These are phyloP conservation scores for Crypturellus tataupa DNA, from an alignment of 2,797 vertebrate genomes.

Conservation along the genomic window DNA sequence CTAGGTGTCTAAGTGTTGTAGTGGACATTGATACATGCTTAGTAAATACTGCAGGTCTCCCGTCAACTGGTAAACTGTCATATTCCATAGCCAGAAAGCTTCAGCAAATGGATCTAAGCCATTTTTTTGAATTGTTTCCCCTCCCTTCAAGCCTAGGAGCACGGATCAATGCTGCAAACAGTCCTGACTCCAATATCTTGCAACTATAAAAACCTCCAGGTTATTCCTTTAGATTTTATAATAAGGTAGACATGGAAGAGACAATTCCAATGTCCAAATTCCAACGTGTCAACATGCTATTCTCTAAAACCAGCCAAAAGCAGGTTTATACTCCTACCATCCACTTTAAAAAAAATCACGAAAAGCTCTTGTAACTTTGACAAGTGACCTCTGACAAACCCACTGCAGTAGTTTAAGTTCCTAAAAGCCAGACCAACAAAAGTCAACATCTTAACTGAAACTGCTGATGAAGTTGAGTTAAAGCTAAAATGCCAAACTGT, in stretches of 20 bases:
- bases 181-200: neutral
- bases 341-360: neutral
- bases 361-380: neutral
- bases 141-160: neutral
- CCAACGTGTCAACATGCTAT: neutral
- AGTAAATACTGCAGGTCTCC: neutral
- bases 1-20: neutral
- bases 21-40: neutral
- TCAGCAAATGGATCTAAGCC: neutral
- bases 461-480: neutral
- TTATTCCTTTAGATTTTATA: neutral
- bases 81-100: neutral
- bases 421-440: constrained; percentile 18
- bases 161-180: neutral
- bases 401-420: neutral
- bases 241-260: neutral
- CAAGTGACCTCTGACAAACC: neutral
- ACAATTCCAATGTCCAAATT: neutral
- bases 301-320: neutral
- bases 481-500: neutral
- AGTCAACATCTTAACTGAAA: constrained; percentile 5
- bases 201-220: neutral
- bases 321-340: neutral
- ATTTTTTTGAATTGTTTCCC: neutral
- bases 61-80: neutral